Conservation (phyloP, 1,140 invertebrate genomes). For the Popillia japonica region DNA sequence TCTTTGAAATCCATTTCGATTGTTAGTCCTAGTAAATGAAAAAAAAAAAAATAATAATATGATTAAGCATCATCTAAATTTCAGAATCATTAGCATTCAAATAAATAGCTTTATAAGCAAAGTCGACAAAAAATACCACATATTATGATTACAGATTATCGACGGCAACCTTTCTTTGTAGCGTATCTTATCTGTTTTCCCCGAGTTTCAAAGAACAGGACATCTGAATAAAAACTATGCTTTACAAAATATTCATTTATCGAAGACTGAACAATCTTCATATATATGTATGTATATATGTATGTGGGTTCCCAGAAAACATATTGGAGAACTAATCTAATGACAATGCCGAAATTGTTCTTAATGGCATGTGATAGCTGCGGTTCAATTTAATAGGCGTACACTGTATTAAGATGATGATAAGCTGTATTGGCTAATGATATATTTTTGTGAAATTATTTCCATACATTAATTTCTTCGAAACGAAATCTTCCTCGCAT, state of each 20-base stretch:
- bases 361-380: neutral
- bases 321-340: neutral
- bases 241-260: neutral
- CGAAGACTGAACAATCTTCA: neutral
- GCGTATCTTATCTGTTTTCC: neutral
- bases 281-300: neutral
- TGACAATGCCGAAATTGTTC: constrained; percentile 14
- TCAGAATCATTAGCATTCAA: constrained; percentile 13
- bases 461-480: neutral
- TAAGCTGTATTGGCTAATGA: neutral
- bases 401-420: neutral
- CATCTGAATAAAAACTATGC: neutral
- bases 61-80: neutral
- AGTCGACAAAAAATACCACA: neutral
- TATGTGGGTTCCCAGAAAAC: neutral
- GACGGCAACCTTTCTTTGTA: neutral
- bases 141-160: constrained; percentile 3
- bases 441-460: neutral
- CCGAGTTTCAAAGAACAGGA: neutral
- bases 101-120: constrained; percentile 5
- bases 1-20: neutral
- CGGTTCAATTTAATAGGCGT: neutral
- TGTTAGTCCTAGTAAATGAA: neutral
- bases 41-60: neutral
- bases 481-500: neutral